phyloP scores from a whole-genome alignment of 2,888 invertebrate species.

The Drosophila lacicola region DNA sequence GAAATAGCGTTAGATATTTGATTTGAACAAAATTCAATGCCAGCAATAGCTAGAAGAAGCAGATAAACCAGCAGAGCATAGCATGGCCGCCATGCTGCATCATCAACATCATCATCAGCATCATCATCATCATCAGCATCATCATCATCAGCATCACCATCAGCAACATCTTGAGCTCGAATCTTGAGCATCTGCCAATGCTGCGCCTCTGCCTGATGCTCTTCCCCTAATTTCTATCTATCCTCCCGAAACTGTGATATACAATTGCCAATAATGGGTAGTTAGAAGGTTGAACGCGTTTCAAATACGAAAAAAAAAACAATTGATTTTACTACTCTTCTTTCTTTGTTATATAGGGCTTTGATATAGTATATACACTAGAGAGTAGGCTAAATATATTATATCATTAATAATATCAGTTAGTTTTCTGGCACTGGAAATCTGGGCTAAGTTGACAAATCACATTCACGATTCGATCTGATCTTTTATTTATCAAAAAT shows the following conservation, averaged over 20 bases:
- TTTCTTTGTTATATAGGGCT: too few species aligned
- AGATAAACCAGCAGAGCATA: conserved; percentile 8
- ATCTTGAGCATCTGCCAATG: conserved; percentile 60
- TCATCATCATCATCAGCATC: conserved; percentile 2
- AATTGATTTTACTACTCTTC: too few species aligned
- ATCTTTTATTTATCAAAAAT: too few species aligned
- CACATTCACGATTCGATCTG: too few species aligned
- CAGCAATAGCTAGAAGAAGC: conserved; percentile 27
- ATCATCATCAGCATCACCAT: not conserved
- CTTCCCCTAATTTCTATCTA: conserved; percentile 13
- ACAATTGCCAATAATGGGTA: conserved; percentile 21
- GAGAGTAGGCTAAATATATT: too few species aligned
- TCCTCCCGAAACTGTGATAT: conserved; percentile 5
- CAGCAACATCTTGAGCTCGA: conserved; percentile 15
- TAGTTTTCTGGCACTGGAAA: too few species aligned
- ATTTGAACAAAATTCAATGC: conserved; percentile 50
- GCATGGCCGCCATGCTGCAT: conserved; percentile 53
- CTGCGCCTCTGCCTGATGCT: not conserved
- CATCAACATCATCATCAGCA: conserved; percentile 27
- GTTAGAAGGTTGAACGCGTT: not conserved
- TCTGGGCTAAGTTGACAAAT: too few species aligned
- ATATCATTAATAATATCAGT: too few species aligned
- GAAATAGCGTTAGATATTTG: conserved; percentile 71
- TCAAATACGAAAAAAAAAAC: not conserved
- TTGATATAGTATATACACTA: too few species aligned